Evolutionary conservation across 2,113 vertebrate species (phyloP).

Genomic region (Phaethon lepturus): DNA sequence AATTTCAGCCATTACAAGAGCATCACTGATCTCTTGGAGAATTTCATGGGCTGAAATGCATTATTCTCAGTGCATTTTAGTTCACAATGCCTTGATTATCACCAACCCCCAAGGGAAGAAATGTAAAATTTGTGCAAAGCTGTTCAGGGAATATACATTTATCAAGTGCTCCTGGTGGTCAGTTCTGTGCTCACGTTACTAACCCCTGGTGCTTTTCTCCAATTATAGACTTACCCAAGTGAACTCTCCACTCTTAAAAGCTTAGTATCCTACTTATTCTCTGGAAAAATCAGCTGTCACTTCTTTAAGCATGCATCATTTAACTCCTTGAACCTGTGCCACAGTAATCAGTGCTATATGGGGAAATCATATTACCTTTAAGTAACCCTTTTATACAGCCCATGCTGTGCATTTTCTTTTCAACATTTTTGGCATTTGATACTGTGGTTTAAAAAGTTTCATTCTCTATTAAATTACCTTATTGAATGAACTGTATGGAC

Average conservation of each 20-base stretch:
- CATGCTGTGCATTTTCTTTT: neutral
- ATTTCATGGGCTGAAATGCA: neutral
- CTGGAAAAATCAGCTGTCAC: conserved; percentile 11
- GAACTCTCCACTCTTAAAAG: neutral
- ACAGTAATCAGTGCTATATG: neutral
- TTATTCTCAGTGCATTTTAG: neutral
- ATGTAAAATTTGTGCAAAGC: neutral
- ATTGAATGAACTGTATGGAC: neutral
- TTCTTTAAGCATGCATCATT: neutral
- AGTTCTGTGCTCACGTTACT: neutral
- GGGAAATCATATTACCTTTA: neutral
- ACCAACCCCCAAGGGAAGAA: neutral
- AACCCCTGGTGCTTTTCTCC: neutral
- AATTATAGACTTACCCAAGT: neutral
- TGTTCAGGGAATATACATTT: neutral
- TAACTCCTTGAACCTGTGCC: neutral
- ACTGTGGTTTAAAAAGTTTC: neutral
- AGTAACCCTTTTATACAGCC: neutral
- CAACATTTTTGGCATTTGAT: neutral
- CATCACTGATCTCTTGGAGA: neutral
- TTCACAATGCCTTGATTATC: neutral
- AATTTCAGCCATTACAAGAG: neutral
- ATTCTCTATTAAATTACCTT: neutral
- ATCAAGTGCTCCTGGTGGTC: neutral
- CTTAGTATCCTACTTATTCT: neutral